Conservation (phyloP, 2,888 invertebrate genomes). For the Watsonalla binaria region DNA sequence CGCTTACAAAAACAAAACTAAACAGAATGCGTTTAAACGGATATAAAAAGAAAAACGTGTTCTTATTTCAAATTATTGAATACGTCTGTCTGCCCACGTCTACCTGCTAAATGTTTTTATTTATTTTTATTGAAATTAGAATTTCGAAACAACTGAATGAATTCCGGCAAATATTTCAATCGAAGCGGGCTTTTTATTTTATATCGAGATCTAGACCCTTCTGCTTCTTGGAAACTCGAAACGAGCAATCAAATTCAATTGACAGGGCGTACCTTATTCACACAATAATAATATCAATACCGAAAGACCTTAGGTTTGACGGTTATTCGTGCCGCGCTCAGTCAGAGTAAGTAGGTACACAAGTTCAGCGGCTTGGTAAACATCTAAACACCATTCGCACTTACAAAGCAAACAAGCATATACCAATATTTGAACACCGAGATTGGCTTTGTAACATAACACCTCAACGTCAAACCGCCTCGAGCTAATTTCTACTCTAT, state of each 20-base stretch:
- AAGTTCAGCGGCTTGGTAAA: conserved; percentile 70
- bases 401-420: conserved; percentile 74
- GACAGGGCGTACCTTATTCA: no score
- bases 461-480: conserved; percentile 33
- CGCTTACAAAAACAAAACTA: conserved; percentile 76
- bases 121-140: conserved; percentile 60
- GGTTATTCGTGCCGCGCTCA: conserved; percentile 39
- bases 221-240: conserved; percentile 22
- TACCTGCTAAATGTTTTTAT: conserved; percentile 59
- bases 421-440: conserved; percentile 71
- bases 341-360: conserved; percentile 38
- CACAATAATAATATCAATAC: no score
- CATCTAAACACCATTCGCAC: conserved; percentile 77
- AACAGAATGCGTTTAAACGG: conserved; percentile 76
- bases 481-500: conserved; percentile 50
- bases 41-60: conserved; percentile 76
- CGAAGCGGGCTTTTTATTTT: conserved; percentile 21
- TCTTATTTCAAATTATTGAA: conserved; percentile 77
- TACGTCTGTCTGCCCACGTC: conserved; percentile 73
- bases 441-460: conserved; percentile 58
- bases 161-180: conserved; percentile 43
- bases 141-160: conserved; percentile 55
- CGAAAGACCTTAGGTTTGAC: conserved; percentile 34
- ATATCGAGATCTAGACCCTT: conserved; percentile 22
- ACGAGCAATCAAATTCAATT: conserved; percentile 19